A percentile compares a stretch with the other conserved stretches of the same genome.
Evolutionary conservation across 1,140 invertebrate genomes (phyloP).

Genomic region (Semibalanus balanoides): DNA sequence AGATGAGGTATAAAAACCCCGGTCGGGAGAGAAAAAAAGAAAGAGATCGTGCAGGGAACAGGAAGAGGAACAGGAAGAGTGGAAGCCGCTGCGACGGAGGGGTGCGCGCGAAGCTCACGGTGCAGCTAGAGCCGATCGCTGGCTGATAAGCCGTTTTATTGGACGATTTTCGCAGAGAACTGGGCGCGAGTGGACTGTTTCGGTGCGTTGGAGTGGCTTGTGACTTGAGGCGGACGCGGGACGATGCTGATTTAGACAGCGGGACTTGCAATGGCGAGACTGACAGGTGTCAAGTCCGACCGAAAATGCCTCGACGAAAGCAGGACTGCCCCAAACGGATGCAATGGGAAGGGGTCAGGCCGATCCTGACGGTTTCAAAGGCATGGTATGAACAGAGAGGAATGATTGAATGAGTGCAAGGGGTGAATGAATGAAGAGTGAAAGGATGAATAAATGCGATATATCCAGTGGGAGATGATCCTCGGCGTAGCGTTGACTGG

Average conservation of each 20-base stretch:
- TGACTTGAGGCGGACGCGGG: background rate
- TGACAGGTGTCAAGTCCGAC: background rate
- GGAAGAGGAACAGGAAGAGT: too few species aligned
- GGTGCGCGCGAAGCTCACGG: background rate
- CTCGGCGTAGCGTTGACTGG: too few species aligned
- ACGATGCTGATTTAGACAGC: background rate
- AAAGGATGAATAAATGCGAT: too few species aligned
- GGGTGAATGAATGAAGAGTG: too few species aligned
- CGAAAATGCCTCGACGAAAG: background rate
- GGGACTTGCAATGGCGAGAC: background rate
- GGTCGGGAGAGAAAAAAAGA: too few species aligned
- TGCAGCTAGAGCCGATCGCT: background rate
- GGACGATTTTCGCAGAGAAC: background rate
- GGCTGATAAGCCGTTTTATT: background rate
- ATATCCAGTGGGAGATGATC: too few species aligned
- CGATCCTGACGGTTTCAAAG: too few species aligned
- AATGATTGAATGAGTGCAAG: too few species aligned
- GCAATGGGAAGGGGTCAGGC: too few species aligned
- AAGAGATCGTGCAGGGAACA: too few species aligned
- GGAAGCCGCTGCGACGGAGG: background rate
- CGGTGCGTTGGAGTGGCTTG: background rate
- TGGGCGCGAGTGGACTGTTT: background rate
- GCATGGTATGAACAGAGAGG: too few species aligned
- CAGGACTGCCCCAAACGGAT: conserved; percentile 1
- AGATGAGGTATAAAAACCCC: too few species aligned